Evolutionary conservation across 2,797 vertebrate genomes (phyloP).

Genomic region (Octomys mimax): DNA sequence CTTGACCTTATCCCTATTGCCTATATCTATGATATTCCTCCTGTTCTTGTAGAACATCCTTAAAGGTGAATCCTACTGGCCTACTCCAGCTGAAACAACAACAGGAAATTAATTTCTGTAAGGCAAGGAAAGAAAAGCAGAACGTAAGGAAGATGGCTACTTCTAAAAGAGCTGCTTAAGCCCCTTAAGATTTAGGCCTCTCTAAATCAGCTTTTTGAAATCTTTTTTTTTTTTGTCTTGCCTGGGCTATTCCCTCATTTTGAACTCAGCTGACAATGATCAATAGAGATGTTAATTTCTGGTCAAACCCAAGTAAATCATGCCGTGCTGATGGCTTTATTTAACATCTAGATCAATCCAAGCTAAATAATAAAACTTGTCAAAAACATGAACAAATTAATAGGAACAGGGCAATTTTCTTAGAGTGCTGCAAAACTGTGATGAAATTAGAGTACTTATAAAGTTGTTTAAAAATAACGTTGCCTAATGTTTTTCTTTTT

Average conservation of each 20-base stretch:
- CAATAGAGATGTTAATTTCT: constrained; percentile 49
- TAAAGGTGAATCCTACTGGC: background rate
- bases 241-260: background rate
- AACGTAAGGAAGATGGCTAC: background rate
- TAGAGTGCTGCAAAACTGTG: background rate
- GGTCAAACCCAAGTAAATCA: constrained; percentile 54
- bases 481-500: constrained; percentile 7
- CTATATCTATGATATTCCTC: background rate
- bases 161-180: constrained; percentile 15
- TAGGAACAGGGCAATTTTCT: background rate
- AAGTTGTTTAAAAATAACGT: constrained; percentile 29
- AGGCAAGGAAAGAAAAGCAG: background rate
- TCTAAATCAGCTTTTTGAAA: background rate
- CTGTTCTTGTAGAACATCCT: constrained; percentile 12
- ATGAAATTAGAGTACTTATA: constrained; percentile 17
- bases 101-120: constrained; percentile 18
- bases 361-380: constrained; percentile 36
- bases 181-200: background rate
- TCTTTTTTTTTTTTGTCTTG: constrained; percentile 34
- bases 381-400: constrained; percentile 19
- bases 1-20: background rate
- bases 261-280: constrained; percentile 47
- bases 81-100: background rate
- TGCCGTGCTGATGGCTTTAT: constrained; percentile 37
- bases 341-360: constrained; percentile 48